Percentiles rank a stretch among this genome's conserved stretches.
phyloP scores from a whole-genome alignment of 2,113 vertebrate species.

The Apteryx owenii region DNA sequence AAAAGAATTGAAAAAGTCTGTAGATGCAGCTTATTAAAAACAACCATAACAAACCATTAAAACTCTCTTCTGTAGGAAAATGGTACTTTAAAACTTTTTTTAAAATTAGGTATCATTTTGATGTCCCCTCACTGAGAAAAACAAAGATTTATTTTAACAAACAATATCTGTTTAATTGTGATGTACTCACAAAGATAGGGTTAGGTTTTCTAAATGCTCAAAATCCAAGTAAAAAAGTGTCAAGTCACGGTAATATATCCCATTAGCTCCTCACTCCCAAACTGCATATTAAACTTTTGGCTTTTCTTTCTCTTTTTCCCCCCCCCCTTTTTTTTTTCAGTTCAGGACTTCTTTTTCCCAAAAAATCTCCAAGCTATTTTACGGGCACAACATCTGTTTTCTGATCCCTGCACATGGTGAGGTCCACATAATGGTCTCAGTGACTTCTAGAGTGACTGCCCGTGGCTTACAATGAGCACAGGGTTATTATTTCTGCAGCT shows the following conservation, averaged over 20 bases:
- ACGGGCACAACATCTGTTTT: constrained; percentile 4
- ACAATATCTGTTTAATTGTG: neutral
- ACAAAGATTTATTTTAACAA: neutral
- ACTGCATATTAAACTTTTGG: neutral
- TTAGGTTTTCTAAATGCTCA: neutral
- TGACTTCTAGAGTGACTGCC: neutral
- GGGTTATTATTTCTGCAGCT: neutral
- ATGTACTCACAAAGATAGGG: neutral
- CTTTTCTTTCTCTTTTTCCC: neutral
- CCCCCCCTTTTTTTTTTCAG: neutral
- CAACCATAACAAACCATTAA: neutral
- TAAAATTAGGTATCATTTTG: neutral
- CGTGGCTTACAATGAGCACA: neutral
- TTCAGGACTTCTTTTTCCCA: neutral
- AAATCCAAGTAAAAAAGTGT: neutral
- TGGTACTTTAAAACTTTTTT: neutral
- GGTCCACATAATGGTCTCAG: rapidly evolving
- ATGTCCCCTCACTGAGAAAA: neutral
- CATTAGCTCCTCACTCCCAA: neutral
- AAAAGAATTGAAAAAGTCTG: neutral
- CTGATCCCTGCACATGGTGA: neutral
- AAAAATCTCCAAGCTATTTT: constrained; percentile 11
- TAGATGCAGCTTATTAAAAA: neutral
- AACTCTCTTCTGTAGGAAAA: neutral
- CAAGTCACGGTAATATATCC: neutral